A percentile compares a stretch with the other conserved stretches of the same genome.
phyloP scores from a whole-genome alignment of 1,140 invertebrate genomes.

The Nixonia krombeini region DNA sequence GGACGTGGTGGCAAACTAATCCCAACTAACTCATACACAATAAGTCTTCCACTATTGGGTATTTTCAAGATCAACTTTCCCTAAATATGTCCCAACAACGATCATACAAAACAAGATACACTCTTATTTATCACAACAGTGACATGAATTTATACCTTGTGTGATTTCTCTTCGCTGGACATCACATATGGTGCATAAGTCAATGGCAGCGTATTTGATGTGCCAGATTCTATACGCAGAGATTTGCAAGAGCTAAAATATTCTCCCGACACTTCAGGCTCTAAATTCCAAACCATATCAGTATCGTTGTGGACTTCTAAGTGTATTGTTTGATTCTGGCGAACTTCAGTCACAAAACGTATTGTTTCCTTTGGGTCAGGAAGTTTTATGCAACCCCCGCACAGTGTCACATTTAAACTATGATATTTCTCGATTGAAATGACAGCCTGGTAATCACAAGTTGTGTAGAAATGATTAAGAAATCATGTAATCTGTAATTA shows the following conservation, averaged over 20 bases:
- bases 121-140: background rate
- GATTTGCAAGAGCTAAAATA: constrained; percentile 48
- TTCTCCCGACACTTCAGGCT: constrained; percentile 57
- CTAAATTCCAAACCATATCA: constrained; percentile 52
- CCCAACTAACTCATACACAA: constrained; percentile 42
- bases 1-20: constrained; percentile 31
- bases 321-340: constrained; percentile 44
- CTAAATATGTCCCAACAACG: no score
- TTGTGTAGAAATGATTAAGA: background rate
- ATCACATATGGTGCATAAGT: constrained; percentile 53
- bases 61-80: constrained; percentile 40
- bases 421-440: constrained; percentile 56
- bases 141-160: constrained; percentile 36
- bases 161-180: constrained; percentile 26
- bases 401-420: constrained; percentile 50
- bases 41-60: constrained; percentile 23
- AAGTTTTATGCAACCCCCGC: constrained; percentile 57
- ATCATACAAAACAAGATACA: no score
- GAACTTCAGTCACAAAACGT: constrained; percentile 55
- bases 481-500: background rate
- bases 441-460: constrained; percentile 46
- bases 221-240: constrained; percentile 42
- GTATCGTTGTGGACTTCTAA: constrained; percentile 58
- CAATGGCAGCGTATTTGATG: constrained; percentile 25
- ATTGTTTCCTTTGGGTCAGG: constrained; percentile 60